Conservation (phyloP, 2,113 vertebrate species). For the Argyrosomus japonicus region DNA sequence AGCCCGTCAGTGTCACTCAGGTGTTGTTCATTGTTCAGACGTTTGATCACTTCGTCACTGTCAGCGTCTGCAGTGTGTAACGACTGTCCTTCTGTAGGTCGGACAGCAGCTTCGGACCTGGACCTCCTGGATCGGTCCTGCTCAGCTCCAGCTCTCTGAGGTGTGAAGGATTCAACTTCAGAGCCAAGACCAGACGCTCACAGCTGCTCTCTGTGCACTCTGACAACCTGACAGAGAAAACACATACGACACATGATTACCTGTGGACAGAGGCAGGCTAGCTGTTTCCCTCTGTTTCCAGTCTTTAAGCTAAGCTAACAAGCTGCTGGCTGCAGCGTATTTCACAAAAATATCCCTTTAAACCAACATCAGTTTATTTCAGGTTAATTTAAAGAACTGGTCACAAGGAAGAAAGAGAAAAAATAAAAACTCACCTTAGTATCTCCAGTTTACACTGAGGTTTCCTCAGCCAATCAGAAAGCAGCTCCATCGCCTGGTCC, state of each 20-base stretch:
- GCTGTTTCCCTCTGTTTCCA: too few relatives aligned
- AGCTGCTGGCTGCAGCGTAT: too few relatives aligned
- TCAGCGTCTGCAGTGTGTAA: neutral
- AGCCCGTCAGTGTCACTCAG: neutral
- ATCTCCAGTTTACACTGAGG: too few relatives aligned
- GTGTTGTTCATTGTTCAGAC: neutral
- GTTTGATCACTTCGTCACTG: neutral
- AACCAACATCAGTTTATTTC: too few relatives aligned
- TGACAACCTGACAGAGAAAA: slow-evolving; percentile 30
- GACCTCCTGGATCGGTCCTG: neutral
- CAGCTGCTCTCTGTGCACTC: slow-evolving; percentile 17
- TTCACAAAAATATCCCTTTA: too few relatives aligned
- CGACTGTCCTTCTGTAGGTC: neutral
- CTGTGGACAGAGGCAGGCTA: too few relatives aligned
- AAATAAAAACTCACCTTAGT: too few relatives aligned
- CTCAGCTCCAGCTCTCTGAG: slow-evolving; percentile 35
- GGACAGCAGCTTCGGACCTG: neutral
- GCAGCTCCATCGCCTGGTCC: neutral
- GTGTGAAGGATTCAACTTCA: slow-evolving; percentile 1
- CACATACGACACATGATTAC: too few relatives aligned
- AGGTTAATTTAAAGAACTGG: too few relatives aligned
- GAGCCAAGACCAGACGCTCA: slow-evolving; percentile 8
- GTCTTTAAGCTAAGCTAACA: too few relatives aligned
- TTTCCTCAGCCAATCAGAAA: too few relatives aligned
- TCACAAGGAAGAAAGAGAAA: too few relatives aligned